These are phyloP conservation scores for Amorpha juglandis DNA, from an alignment of 2,888 invertebrate species.

Conservation along the genomic window DNA sequence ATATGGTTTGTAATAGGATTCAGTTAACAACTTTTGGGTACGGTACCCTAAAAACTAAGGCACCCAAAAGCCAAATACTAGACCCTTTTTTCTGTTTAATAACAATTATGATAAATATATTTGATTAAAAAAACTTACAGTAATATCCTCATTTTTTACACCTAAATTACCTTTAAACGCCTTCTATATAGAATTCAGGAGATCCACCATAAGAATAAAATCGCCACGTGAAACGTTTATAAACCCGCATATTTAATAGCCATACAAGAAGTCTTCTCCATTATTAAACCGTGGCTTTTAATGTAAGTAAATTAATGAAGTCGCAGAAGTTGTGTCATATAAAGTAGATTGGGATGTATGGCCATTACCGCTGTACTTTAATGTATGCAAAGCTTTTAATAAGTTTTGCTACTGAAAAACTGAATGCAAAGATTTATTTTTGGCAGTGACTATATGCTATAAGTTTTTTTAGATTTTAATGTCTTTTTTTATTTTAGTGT, in stretches of 20 bases:
- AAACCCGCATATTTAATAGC: slow-evolving; percentile 47
- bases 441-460: too few species aligned
- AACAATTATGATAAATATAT: too few species aligned
- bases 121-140: too few species aligned
- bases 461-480: too few species aligned
- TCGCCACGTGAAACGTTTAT: not conserved
- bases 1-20: too few species aligned
- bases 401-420: slow-evolving; percentile 6
- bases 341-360: slow-evolving; percentile 33
- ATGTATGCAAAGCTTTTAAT: slow-evolving; percentile 35
- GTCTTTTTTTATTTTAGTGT: too few species aligned
- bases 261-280: slow-evolving; percentile 55
- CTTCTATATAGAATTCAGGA: not conserved
- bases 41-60: too few species aligned
- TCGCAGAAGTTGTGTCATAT: slow-evolving; percentile 57
- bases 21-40: too few species aligned
- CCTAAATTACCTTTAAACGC: too few species aligned
- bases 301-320: slow-evolving; percentile 77
- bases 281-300: slow-evolving; percentile 74
- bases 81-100: too few species aligned
- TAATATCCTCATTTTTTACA: too few species aligned
- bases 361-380: slow-evolving; percentile 24
- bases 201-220: not conserved
- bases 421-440: not conserved
- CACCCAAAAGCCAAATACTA: too few species aligned